Percentiles rank a stretch among this genome's conserved stretches.
These are phyloP conservation scores for Fabriciana adippe DNA, from an alignment of 2,888 invertebrate species.

Conservation along the genomic window DNA sequence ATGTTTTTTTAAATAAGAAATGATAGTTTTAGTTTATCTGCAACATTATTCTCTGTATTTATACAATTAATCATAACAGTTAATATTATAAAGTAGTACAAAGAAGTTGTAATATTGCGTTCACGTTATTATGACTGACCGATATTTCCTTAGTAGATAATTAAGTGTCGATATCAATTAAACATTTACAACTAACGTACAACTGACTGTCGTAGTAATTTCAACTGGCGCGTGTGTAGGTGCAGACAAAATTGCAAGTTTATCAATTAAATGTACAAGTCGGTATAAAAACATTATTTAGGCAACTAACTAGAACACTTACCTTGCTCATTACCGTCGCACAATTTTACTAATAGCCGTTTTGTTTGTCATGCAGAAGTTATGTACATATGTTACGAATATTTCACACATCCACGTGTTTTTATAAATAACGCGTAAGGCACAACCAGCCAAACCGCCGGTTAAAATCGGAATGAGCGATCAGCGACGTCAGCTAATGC, in stretches of 20 bases:
- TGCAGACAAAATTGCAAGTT: not conserved
- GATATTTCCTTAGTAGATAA: too few relatives aligned
- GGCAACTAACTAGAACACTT: not conserved
- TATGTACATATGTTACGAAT: slow-evolving; percentile 11
- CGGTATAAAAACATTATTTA: not conserved
- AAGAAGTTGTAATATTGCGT: too few relatives aligned
- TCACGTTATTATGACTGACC: too few relatives aligned
- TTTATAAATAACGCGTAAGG: not conserved
- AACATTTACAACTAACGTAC: too few relatives aligned
- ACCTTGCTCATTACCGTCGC: slow-evolving; percentile 1
- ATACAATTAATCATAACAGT: too few relatives aligned
- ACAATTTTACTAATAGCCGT: not conserved
- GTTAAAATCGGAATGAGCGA: slow-evolving; percentile 4
- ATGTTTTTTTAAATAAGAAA: too few relatives aligned
- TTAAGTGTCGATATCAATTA: too few relatives aligned
- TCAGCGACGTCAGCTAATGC: not conserved
- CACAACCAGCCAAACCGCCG: slow-evolving; percentile 7
- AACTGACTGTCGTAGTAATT: not conserved
- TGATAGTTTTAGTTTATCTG: too few relatives aligned
- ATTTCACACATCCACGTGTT: slow-evolving; percentile 9
- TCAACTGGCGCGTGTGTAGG: not conserved
- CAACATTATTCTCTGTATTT: too few relatives aligned
- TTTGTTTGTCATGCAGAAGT: not conserved
- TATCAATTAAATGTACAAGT: not conserved
- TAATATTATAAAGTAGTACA: too few relatives aligned